Evolutionary conservation across 2,113 vertebrate genomes (phyloP), one percentile per base, ranked within the genome.

Genomic region (Lichenostomus cassidix): DNA sequence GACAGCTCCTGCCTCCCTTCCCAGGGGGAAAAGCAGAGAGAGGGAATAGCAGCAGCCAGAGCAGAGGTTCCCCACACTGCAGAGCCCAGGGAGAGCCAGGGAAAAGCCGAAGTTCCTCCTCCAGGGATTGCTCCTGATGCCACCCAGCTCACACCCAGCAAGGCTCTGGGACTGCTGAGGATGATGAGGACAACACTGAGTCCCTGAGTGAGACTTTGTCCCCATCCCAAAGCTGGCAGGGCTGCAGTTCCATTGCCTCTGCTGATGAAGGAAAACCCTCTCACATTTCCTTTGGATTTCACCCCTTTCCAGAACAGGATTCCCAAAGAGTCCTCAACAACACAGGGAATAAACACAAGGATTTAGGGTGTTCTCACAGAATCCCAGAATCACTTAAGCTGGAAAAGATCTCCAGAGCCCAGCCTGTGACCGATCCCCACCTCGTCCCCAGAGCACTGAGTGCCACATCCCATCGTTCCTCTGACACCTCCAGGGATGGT

Each of bases 131-230:
- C 16, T 73, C 46, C 73, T 12, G 0, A 31, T 18, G 18, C 53
- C 4, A 0, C 17, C 14, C 5, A 1, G 70, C n/a, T 37, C 58
- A 29, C 17, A 29, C 8, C 35, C 73, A 29, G 46, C 55, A 27
- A 19, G 33, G 29, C 58, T 7, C 56, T 28, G 62, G 67, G 42
- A 21, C 23, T 2, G 3, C 27, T 4, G 41, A 42, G 28, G 73
- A 7, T 13, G 35, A 33, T 0, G 35, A 29, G n/a, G 73, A 17
- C 13, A 46, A 42, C 18, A 22, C 46, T 9, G 53, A 10, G 39
- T 53, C 41, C 35, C 10, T 0, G 2, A 1, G 23, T 0, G 15
- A 63, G 7, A 29, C 12, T 3, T 24, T 35, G 8, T 7, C n/a
- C 13, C 4, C 39, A 47, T 4, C 60, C 81, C 71, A 46, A 15